Evolutionary conservation across 2,888 invertebrate species (phyloP).

Genomic region (Harpalus rufipes): DNA sequence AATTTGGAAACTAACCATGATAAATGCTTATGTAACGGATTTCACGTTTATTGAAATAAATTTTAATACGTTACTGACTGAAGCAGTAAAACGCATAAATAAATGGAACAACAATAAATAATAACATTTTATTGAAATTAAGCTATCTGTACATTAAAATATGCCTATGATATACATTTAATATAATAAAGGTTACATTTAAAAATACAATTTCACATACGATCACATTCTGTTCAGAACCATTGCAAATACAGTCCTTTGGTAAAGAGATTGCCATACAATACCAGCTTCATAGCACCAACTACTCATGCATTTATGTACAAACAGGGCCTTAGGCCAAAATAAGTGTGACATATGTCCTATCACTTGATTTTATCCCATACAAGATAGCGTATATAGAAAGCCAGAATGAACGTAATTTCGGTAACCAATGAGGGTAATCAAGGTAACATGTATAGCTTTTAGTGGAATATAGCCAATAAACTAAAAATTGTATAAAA

Average conservation of each 20-base stretch:
- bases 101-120: conserved; percentile 32
- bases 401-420: conserved; percentile 20
- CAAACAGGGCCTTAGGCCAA: conserved; percentile 27
- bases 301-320: conserved; percentile 43
- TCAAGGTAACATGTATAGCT: neutral
- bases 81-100: too few relatives aligned
- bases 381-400: conserved; percentile 3
- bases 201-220: conserved; percentile 60
- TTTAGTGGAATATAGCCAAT: conserved; percentile 13
- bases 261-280: conserved; percentile 56
- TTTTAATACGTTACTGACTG: too few relatives aligned
- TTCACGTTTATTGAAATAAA: too few relatives aligned
- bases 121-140: conserved; percentile 62
- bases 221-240: conserved; percentile 54
- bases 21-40: too few relatives aligned
- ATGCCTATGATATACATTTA: conserved; percentile 51
- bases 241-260: conserved; percentile 57
- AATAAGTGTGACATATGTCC: neutral
- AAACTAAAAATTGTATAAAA: conserved; percentile 12
- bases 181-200: conserved; percentile 51
- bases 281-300: conserved; percentile 62
- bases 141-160: conserved; percentile 61
- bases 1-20: too few relatives aligned
- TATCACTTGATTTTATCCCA: conserved; percentile 16
- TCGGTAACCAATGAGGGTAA: neutral